A percentile compares a stretch with the other conserved stretches of the same genome.
Evolutionary conservation across 1,140 invertebrate genomes (phyloP).

Genomic region (Tribolium madens): DNA sequence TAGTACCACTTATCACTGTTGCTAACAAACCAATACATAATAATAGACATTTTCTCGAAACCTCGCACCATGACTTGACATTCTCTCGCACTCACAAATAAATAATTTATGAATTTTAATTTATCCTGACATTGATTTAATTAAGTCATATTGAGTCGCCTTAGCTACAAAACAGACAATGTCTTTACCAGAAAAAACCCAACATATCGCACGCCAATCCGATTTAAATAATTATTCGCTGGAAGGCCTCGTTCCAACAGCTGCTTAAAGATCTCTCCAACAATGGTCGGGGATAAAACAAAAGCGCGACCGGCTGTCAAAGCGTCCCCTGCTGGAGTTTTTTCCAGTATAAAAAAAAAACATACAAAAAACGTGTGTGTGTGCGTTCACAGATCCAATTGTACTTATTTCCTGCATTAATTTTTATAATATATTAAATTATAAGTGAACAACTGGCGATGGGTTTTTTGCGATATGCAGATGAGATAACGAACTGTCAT

Average conservation of each 20-base stretch:
- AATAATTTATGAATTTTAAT: conserved; percentile 40
- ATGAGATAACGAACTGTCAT: conserved; percentile 33
- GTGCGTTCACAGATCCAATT: conserved; percentile 1
- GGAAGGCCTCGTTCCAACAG: conserved; percentile 1
- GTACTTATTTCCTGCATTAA: conserved; percentile 36
- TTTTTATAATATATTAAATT: conserved; percentile 25
- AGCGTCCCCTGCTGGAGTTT: conserved; percentile 10
- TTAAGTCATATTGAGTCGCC: conserved; percentile 29
- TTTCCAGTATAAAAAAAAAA: conserved; percentile 4
- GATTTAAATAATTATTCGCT: conserved; percentile 12
- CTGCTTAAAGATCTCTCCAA: conserved; percentile 27
- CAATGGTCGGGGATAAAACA: conserved; percentile 17
- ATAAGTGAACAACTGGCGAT: conserved; percentile 30
- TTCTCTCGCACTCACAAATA: conserved; percentile 15
- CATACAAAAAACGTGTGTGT: not conserved
- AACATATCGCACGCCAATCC: not conserved
- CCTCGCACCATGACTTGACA: conserved; percentile 14
- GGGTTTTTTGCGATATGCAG: conserved; percentile 25
- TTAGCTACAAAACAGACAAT: not conserved
- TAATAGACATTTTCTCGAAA: conserved; percentile 21
- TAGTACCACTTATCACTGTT: not conserved
- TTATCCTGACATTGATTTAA: conserved; percentile 33
- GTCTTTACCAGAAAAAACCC: not conserved
- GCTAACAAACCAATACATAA: conserved; percentile 2
- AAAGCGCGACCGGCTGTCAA: conserved; percentile 11